Evolutionary conservation across 2,888 invertebrate genomes (phyloP), one percentile per base, ranked within the genome.

Genomic region (Spicauda simplicius): DNA sequence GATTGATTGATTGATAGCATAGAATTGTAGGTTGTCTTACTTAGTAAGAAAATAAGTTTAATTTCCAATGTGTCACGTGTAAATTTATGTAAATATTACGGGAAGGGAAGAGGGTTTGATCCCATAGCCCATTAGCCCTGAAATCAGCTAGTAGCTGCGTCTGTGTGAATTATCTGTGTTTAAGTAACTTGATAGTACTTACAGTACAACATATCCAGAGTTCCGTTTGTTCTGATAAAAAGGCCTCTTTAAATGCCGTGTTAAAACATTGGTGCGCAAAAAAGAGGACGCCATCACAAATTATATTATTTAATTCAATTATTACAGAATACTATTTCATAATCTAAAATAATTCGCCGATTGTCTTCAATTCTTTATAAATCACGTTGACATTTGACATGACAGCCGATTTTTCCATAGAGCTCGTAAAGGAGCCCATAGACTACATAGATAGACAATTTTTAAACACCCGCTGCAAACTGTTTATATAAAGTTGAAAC

Each of bases 131-230:
- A n/a, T n/a, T n/a, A n/a, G n/a, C n/a, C n/a, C n/a, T n/a, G n/a
- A n/a, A n/a, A n/a, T n/a, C n/a, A 8, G 25, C 25, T 25, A 25
- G 3, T 25, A 5, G 8, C 33, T 33, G 8, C 1, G 8, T 8
- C 33, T 33, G 10, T 33, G 33, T 8, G 33, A 33, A 10, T 6
- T 33, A 33, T 33, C 33, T 10, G 6, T 33, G 10, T 33, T 1
- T 25, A 33, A 41, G 41, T 50, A 64, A 58, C 57, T 64, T n/a
- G 37, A 64, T 41, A 20, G 54, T 76, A 95, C 96, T 95, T 92
- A 96, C 96, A 96, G 86, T 52, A 96, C 95, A 71, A 96, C 94
- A 79, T 95, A 96, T 79, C 96, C 96, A 78, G 94, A 90, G 77
- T 94, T 92, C 70, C 94, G 95, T 94, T 91, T 95, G 72, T 82